Conservation (phyloP, 2,113 vertebrate species). For the Clarias magur region DNA sequence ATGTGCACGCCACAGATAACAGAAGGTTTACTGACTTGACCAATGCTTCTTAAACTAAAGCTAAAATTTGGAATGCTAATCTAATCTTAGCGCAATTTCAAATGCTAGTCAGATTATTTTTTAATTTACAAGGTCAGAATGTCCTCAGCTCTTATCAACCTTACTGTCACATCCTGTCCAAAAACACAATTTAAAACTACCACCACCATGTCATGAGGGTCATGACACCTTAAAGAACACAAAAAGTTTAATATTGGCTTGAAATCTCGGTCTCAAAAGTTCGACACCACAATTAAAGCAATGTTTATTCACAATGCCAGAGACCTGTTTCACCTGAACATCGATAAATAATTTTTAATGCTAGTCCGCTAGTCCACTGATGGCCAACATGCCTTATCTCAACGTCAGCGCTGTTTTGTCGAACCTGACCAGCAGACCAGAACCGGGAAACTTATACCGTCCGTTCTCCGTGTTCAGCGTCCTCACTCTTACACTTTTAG, state of each 20-base stretch:
- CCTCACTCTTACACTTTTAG: constrained; percentile 83
- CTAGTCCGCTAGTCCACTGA: not conserved
- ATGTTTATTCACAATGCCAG: not conserved
- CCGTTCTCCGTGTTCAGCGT: constrained; percentile 83
- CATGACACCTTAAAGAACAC: not conserved
- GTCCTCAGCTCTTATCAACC: not conserved
- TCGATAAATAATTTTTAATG: constrained; percentile 47
- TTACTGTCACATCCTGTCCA: not conserved
- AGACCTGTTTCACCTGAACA: constrained; percentile 29
- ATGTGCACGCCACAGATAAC: not conserved
- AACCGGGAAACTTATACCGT: constrained; percentile 67
- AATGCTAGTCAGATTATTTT: not conserved
- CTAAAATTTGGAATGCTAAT: not conserved
- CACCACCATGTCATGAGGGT: not conserved
- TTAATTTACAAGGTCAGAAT: not conserved
- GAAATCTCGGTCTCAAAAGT: not conserved
- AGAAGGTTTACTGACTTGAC: not conserved
- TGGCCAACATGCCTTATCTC: constrained; percentile 63
- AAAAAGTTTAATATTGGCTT: not conserved
- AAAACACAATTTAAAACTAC: not conserved
- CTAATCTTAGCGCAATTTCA: not conserved
- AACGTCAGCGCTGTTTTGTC: constrained; percentile 61
- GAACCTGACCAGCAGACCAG: constrained; percentile 59
- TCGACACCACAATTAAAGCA: not conserved
- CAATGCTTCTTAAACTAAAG: not conserved